These are phyloP conservation scores for Spilarctia lutea DNA, from an alignment of 2,888 invertebrate genomes.

Conservation along the genomic window DNA sequence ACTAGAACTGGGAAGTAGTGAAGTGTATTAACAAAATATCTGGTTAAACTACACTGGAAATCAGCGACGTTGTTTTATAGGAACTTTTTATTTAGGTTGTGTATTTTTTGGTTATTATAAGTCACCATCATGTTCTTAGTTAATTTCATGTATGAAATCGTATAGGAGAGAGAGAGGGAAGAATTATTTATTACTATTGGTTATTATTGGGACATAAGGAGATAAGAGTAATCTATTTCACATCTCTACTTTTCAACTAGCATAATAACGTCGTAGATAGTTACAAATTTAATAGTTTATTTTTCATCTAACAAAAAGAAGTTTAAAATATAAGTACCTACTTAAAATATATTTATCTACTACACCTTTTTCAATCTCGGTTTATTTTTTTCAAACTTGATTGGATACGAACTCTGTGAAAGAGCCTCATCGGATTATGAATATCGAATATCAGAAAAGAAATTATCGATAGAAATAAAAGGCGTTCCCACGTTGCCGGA, in stretches of 20 bases:
- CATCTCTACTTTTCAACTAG: not conserved
- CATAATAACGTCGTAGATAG: not conserved
- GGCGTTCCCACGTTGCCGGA: conserved; percentile 83
- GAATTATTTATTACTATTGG: not conserved
- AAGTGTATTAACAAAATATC: conserved; percentile 28
- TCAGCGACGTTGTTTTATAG: not conserved
- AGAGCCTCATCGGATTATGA: conserved; percentile 41
- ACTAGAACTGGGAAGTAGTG: conserved; percentile 55
- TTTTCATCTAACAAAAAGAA: not conserved
- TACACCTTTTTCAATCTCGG: not conserved
- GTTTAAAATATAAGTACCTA: not conserved
- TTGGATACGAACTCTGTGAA: not conserved
- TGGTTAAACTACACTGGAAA: not conserved
- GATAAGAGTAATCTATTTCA: not conserved
- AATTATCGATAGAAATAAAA: conserved; percentile 71
- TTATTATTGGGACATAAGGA: not conserved
- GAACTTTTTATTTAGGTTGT: not conserved
- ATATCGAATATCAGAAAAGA: conserved; percentile 63
- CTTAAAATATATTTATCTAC: not conserved
- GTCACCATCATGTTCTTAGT: not conserved
- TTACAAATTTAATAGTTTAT: not conserved
- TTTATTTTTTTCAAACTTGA: not conserved
- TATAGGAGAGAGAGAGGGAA: too few relatives aligned
- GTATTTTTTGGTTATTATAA: not conserved
- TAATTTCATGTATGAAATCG: not conserved